Conservation (phyloP, 2,888 invertebrate species). For the Galerucella pusilla region DNA sequence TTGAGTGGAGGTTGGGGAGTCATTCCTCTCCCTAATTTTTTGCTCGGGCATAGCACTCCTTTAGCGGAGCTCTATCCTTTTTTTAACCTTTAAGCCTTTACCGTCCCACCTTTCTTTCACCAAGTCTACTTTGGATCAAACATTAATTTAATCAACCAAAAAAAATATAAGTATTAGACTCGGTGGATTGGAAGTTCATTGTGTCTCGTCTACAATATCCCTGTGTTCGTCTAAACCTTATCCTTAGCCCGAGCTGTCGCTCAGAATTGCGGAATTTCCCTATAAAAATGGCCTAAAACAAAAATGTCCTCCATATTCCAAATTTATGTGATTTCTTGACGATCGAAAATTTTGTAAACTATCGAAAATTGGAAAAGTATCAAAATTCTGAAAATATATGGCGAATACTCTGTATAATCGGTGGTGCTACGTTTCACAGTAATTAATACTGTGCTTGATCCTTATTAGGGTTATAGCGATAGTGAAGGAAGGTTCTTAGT, state of each 20-base stretch:
- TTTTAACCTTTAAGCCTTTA: conserved; percentile 36
- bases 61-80: conserved; percentile 57
- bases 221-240: conserved; percentile 87
- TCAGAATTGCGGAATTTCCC: conserved; percentile 46
- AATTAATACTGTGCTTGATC: not conserved
- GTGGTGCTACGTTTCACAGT: not conserved
- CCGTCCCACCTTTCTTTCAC: conserved; percentile 23
- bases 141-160: not conserved
- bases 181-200: conserved; percentile 70
- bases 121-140: not conserved
- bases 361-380: not conserved
- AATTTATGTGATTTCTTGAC: conserved; percentile 26
- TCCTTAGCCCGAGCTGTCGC: conserved; percentile 66
- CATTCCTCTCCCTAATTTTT: conserved; percentile 53
- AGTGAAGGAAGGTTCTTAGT: not conserved
- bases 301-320: conserved; percentile 19
- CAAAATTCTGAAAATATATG: not conserved
- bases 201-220: conserved; percentile 83
- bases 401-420: not conserved
- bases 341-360: not conserved
- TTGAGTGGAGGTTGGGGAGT: conserved; percentile 56
- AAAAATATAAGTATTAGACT: conserved; percentile 28
- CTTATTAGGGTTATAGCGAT: conserved; percentile 1
- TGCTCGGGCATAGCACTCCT: conserved; percentile 65
- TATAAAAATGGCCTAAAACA: conserved; percentile 12